These are phyloP conservation scores for Ophion ellenae DNA, from an alignment of 2,888 invertebrate species.

Conservation along the genomic window DNA sequence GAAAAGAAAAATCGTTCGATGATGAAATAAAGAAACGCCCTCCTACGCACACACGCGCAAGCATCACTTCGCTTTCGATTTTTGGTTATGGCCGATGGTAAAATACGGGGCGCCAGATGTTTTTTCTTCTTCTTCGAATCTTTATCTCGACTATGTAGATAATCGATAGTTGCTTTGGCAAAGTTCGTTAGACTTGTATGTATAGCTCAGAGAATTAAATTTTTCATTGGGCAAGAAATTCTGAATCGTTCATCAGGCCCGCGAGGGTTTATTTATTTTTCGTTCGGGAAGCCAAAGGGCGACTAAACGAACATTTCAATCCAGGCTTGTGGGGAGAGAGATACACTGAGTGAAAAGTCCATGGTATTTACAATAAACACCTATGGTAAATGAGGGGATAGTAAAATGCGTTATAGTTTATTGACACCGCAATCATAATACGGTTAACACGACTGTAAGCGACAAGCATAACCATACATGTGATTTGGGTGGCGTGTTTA, in stretches of 20 bases:
- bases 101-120: neutral
- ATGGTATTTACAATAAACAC: too few species aligned
- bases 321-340: conserved; percentile 63
- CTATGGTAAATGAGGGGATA: too few species aligned
- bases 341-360: conserved; percentile 2
- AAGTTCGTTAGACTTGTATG: neutral
- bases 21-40: conserved; percentile 15
- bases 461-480: too few species aligned
- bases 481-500: too few species aligned
- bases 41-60: conserved; percentile 6
- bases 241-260: conserved; percentile 10
- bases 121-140: neutral
- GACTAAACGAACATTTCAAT: conserved; percentile 80
- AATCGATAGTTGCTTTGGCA: too few species aligned
- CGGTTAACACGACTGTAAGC: too few species aligned
- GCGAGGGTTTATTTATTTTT: neutral
- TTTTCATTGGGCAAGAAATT: neutral
- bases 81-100: too few species aligned
- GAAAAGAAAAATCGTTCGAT: neutral
- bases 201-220: neutral
- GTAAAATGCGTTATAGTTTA: too few species aligned
- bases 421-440: too few species aligned
- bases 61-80: neutral
- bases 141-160: too few species aligned
- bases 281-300: conserved; percentile 51